Evolutionary conservation across 2,113 vertebrate genomes (phyloP).

Genomic region (Bufo bufo): DNA sequence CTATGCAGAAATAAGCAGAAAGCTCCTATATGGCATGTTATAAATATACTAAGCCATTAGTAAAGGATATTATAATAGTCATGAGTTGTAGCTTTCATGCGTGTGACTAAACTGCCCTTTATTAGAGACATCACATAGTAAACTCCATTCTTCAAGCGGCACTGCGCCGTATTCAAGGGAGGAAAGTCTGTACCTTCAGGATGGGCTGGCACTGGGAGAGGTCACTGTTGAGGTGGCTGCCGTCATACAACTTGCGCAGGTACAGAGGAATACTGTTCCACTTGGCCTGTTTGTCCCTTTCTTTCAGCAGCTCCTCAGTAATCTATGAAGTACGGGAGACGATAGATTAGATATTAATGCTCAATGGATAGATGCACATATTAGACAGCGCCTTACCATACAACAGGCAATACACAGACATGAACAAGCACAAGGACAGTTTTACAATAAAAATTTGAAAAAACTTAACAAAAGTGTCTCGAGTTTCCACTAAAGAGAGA

Average conservation of each 20-base stretch:
- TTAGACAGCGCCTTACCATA: too few relatives aligned
- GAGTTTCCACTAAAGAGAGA: too few relatives aligned
- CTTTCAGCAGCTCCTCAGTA: conserved; percentile 85
- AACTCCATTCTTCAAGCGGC: not conserved
- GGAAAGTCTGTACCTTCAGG: conserved; percentile 81
- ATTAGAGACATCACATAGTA: not conserved
- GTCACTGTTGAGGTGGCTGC: conserved; percentile 94
- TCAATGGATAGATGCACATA: too few relatives aligned
- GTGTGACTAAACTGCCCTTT: not conserved
- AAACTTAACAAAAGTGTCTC: too few relatives aligned
- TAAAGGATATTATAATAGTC: not conserved
- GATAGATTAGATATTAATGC: too few relatives aligned
- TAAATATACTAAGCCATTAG: not conserved
- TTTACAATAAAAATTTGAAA: too few relatives aligned
- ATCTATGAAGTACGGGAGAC: conserved; percentile 72
- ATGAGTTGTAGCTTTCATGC: not conserved
- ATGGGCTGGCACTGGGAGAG: conserved; percentile 89
- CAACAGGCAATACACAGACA: too few relatives aligned
- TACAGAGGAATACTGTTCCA: conserved; percentile 95
- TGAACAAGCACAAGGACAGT: too few relatives aligned
- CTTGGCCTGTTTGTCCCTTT: conserved; percentile 90
- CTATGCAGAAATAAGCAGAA: too few relatives aligned
- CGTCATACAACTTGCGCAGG: conserved; percentile 87
- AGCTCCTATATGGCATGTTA: too few relatives aligned
- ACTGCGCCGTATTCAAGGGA: not conserved